Conservation (phyloP, 1,140 invertebrate species). For the Bathynomus jamesi region DNA sequence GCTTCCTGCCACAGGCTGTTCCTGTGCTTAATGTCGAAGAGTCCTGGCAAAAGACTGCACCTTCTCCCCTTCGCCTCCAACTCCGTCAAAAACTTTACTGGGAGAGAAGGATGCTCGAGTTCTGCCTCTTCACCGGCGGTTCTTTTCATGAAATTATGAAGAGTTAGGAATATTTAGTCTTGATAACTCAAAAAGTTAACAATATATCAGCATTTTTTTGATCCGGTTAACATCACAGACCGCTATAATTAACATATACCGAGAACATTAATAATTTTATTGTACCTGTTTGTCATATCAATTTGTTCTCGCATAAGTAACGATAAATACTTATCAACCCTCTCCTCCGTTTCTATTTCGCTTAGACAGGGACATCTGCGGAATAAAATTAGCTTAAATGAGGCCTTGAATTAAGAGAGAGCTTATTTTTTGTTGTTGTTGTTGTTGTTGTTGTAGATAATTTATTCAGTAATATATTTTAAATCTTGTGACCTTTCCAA, state of each 20-base stretch:
- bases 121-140: neutral
- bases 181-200: neutral
- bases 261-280: neutral
- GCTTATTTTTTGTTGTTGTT: too few relatives aligned
- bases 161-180: neutral
- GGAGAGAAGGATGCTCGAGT: slow-evolving; percentile 2
- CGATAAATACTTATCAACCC: neutral
- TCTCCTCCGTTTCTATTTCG: neutral
- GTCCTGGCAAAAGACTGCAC: neutral
- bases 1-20: slow-evolving; percentile 9
- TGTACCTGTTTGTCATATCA: neutral
- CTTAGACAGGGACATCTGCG: neutral
- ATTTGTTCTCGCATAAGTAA: neutral
- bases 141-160: neutral
- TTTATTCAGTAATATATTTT: too few relatives aligned
- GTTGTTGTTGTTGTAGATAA: too few relatives aligned
- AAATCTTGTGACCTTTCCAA: too few relatives aligned
- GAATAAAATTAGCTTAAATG: too few relatives aligned
- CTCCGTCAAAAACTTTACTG: neutral
- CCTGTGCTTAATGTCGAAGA: slow-evolving; percentile 13
- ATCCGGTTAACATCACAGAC: neutral
- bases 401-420: too few relatives aligned
- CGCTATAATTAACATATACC: neutral
- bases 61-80: neutral
- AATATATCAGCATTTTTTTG: neutral